These are phyloP conservation scores for Spermophilus dauricus DNA, from an alignment of 2,113 vertebrate species.

Conservation along the genomic window DNA sequence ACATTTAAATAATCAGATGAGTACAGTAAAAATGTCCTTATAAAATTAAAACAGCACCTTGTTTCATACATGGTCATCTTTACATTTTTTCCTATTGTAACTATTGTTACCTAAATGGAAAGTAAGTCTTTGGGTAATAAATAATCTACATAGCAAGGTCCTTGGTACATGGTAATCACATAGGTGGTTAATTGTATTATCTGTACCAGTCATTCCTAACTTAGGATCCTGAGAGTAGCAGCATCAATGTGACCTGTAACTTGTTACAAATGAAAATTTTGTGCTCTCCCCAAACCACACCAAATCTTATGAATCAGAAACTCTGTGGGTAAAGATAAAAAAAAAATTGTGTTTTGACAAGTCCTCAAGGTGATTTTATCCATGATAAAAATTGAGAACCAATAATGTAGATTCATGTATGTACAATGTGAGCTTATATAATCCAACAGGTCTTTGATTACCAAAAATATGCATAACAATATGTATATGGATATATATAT, in stretches of 20 bases:
- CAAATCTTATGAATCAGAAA: conserved; percentile 12
- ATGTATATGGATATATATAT: neutral
- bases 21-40: neutral
- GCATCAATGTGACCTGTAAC: neutral
- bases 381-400: neutral
- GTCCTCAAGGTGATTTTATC: neutral
- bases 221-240: neutral
- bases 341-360: neutral
- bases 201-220: neutral
- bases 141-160: neutral
- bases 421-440: neutral
- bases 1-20: neutral
- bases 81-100: neutral
- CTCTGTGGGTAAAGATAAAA: neutral
- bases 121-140: conserved; percentile 2
- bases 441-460: neutral
- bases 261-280: neutral
- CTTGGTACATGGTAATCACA: neutral
- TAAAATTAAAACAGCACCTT: conserved; percentile 18
- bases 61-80: neutral
- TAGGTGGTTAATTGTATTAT: neutral
- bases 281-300: neutral
- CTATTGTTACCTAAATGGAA: neutral
- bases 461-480: conserved; percentile 1
- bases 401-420: neutral